phyloP scores from a whole-genome alignment of 2,797 vertebrate species.

The Chaetophractus vellerosus region DNA sequence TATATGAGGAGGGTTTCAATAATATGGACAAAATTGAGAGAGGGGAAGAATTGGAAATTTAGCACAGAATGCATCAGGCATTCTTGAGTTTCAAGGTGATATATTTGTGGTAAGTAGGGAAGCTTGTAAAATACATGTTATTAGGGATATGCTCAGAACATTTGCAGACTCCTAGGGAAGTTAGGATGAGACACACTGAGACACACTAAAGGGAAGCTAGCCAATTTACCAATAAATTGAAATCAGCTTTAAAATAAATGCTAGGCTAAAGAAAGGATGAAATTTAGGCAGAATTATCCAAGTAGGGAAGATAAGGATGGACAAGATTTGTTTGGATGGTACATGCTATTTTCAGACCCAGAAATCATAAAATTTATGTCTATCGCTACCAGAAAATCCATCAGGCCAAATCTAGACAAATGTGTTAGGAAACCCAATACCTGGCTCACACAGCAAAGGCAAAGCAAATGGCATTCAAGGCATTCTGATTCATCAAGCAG shows the following conservation, averaged over 20 bases:
- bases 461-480: neutral
- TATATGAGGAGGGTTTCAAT: neutral
- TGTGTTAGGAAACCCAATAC: neutral
- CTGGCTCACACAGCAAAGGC: neutral
- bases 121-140: neutral
- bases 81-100: neutral
- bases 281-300: constrained; percentile 13
- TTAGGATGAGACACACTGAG: neutral
- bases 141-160: neutral
- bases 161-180: neutral
- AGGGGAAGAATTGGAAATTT: neutral
- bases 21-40: neutral
- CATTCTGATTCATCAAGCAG: neutral
- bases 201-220: neutral
- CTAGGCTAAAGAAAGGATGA: neutral
- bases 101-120: neutral
- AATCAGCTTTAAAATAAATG: neutral
- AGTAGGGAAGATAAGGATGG: neutral
- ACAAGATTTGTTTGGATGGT: neutral
- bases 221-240: neutral
- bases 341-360: neutral
- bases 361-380: neutral
- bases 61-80: neutral
- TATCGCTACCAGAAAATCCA: neutral
- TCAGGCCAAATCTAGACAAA: neutral